Evolutionary conservation across 2,888 invertebrate species (phyloP).

Genomic region (Mythimna impura): DNA sequence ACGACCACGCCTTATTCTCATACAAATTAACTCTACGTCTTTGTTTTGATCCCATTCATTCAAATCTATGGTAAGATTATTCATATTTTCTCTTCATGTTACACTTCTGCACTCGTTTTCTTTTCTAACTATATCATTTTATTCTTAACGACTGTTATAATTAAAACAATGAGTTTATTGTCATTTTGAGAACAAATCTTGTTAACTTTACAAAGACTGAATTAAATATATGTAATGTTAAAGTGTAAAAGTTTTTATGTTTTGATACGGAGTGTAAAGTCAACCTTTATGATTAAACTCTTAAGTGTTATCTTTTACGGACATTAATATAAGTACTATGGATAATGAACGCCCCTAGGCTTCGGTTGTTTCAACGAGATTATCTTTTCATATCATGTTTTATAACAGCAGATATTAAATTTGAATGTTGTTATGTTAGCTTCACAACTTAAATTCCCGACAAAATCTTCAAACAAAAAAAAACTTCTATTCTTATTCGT

Average conservation of each 20-base stretch:
- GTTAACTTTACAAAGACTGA: slow-evolving; percentile 23
- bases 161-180: slow-evolving; percentile 61
- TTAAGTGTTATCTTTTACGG: slow-evolving; percentile 34
- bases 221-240: slow-evolving; percentile 5
- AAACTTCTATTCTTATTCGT: not conserved
- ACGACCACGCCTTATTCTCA: slow-evolving; percentile 65
- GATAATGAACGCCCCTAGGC: slow-evolving; percentile 41
- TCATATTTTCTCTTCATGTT: slow-evolving; percentile 63
- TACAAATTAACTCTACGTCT: slow-evolving; percentile 53
- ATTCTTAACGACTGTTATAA: slow-evolving; percentile 47
- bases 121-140: slow-evolving; percentile 54
- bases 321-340: slow-evolving; percentile 35
- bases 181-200: slow-evolving; percentile 49
- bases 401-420: slow-evolving; percentile 24
- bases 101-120: slow-evolving; percentile 54
- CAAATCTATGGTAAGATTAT: slow-evolving; percentile 61
- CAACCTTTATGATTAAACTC: slow-evolving; percentile 12
- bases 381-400: slow-evolving; percentile 63
- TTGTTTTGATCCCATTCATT: slow-evolving; percentile 61
- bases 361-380: slow-evolving; percentile 63
- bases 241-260: slow-evolving; percentile 19
- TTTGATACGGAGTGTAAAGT: slow-evolving; percentile 14
- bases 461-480: not conserved
- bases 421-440: slow-evolving; percentile 17
- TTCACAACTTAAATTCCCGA: not conserved